Evolutionary conservation across 1,140 invertebrate species (phyloP), one percentile per base, ranked within the genome.

Genomic region (Oryctes rhinoceros): DNA sequence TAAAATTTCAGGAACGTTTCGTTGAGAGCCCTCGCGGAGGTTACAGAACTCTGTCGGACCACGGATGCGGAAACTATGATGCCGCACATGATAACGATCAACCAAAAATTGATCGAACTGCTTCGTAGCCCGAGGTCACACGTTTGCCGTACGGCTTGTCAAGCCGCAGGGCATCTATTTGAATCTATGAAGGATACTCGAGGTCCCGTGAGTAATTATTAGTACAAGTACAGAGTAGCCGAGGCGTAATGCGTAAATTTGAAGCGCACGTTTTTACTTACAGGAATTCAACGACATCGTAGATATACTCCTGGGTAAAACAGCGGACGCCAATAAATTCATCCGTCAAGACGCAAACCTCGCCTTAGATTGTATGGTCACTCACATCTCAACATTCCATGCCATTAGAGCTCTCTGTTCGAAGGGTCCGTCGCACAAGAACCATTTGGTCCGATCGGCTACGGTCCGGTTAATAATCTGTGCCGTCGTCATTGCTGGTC

Each of bases 241-340:
- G 24, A 30, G 24, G 0, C 24, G 24, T 30, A 30, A 30, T 30
- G 24, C 24, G 24, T 30, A 30, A 30, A 30, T 30, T 30, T 30
- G 24, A 30, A 30, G 24, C 24, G 2, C 0, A 30, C 24, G 53
- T 35, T 20, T 15, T 9, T 67, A n/a, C 30, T 79, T 84, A 35
- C 81, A 92, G 91, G 92, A 93, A 86, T 88, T 92, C 78, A 92
- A 94, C 81, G 90, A 90, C 78, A 90, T 92, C 74, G 89, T 90
- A 0, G 89, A 89, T 81, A 87, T 89, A 44, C 85, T 94, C 20
- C 84, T 94, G 30, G 88, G 87, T 79, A 92, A 92, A 84, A 90
- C 90, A 65, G 90, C 91, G 3, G 92, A 93, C 83, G 91, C 90
- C 35, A 92, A 91, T 85, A 90, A 90, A 81, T 93, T 93, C 84